These are phyloP conservation scores for Lordiphosa clarofinis DNA, from an alignment of 1,140 invertebrate species.

Conservation along the genomic window DNA sequence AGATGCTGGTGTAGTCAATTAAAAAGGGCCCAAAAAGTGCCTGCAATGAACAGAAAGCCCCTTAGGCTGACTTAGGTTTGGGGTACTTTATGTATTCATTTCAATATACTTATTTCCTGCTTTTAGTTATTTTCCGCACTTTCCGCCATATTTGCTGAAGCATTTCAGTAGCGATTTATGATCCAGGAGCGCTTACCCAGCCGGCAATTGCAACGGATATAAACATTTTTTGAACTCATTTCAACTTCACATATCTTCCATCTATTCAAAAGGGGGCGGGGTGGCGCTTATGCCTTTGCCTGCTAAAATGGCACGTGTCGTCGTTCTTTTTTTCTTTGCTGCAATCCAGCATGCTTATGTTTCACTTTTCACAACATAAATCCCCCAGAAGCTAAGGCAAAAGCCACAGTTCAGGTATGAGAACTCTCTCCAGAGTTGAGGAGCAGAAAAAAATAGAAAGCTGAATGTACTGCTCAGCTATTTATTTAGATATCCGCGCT, in stretches of 20 bases:
- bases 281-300: constrained; percentile 51
- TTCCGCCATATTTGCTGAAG: constrained; percentile 66
- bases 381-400: constrained; percentile 55
- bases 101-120: constrained; percentile 61
- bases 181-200: constrained; percentile 42
- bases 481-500: constrained; percentile 60
- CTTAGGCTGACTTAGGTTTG: neutral
- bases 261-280: constrained; percentile 9
- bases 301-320: constrained; percentile 69
- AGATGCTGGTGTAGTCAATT: constrained; percentile 72
- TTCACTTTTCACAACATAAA: constrained; percentile 77
- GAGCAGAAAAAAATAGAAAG: constrained; percentile 16
- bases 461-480: constrained; percentile 55
- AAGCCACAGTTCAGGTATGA: constrained; percentile 40
- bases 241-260: constrained; percentile 45
- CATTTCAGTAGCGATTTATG: constrained; percentile 60
- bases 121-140: constrained; percentile 68
- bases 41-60: neutral
- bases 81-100: constrained; percentile 14
- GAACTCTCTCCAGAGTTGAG: constrained; percentile 9
- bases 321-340: constrained; percentile 24
- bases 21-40: constrained; percentile 36
- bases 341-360: constrained; percentile 69
- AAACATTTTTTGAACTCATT: constrained; percentile 75
- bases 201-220: constrained; percentile 73